Percentiles rank a stretch among this genome's conserved stretches.
Conservation (phyloP, 2,797 vertebrate species). For the Falco concolor region DNA sequence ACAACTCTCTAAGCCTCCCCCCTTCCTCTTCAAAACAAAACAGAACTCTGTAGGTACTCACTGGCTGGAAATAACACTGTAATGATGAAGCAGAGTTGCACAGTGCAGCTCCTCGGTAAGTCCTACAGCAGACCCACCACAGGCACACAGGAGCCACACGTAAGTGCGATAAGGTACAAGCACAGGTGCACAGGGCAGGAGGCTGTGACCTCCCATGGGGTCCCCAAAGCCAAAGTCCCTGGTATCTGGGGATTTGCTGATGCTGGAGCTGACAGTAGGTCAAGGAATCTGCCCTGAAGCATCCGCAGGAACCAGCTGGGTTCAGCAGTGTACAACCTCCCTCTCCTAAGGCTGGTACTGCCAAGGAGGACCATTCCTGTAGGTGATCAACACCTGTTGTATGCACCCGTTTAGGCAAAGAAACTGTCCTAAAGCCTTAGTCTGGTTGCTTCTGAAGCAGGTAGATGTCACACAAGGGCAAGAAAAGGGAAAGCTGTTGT, state of each 20-base stretch:
- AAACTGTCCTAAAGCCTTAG: neutral
- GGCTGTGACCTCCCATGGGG: neutral
- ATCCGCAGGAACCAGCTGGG: neutral
- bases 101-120: accelerated
- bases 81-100: neutral
- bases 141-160: neutral
- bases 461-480: neutral
- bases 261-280: neutral
- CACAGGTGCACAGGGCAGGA: neutral
- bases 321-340: neutral
- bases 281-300: neutral
- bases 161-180: accelerated
- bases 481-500: neutral
- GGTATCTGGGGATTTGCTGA: neutral
- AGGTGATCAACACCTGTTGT: neutral
- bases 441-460: neutral
- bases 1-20: neutral
- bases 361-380: neutral
- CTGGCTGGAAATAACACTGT: neutral
- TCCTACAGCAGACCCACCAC: neutral
- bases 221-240: neutral
- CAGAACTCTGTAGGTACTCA: neutral
- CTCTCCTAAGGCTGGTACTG: neutral
- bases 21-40: neutral
- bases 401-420: neutral